These are phyloP conservation scores for Dascillus cervinus DNA, from an alignment of 2,888 invertebrate species.

Conservation along the genomic window DNA sequence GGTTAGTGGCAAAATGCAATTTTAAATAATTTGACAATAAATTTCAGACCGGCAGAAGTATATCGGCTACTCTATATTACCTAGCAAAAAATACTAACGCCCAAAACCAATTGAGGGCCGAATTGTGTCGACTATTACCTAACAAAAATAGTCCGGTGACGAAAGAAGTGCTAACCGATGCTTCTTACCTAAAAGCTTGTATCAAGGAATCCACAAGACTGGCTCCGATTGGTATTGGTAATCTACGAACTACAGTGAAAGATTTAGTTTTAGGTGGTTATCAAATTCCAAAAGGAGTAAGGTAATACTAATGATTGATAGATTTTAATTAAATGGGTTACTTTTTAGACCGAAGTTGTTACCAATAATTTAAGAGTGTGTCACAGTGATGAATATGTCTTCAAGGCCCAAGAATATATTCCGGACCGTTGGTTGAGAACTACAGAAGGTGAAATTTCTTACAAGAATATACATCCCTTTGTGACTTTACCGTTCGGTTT, in stretches of 20 bases:
- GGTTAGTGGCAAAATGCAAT: slow-evolving; percentile 44
- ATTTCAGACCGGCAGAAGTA: slow-evolving; percentile 42
- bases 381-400: slow-evolving; percentile 13
- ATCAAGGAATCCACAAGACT: slow-evolving; percentile 54
- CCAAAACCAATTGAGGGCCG: slow-evolving; percentile 40
- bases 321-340: not conserved
- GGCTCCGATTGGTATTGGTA: slow-evolving; percentile 26
- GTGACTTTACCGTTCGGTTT: slow-evolving; percentile 60
- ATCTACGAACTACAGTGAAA: slow-evolving; percentile 24
- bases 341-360: slow-evolving; percentile 18
- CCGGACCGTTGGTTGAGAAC: slow-evolving; percentile 31
- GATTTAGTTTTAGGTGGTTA: slow-evolving; percentile 36
- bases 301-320: slow-evolving; percentile 2
- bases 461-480: slow-evolving; percentile 46
- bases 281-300: slow-evolving; percentile 38
- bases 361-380: slow-evolving; percentile 2
- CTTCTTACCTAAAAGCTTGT: slow-evolving; percentile 53
- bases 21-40: too few species aligned
- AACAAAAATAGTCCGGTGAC: slow-evolving; percentile 32
- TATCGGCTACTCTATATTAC: slow-evolving; percentile 40
- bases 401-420: slow-evolving; percentile 24
- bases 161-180: slow-evolving; percentile 32
- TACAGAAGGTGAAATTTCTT: slow-evolving; percentile 19
- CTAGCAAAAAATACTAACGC: slow-evolving; percentile 40
- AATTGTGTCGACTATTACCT: slow-evolving; percentile 31